These are phyloP conservation scores for Brachionus manjavacas DNA, from an alignment of 1,140 invertebrate species.

Conservation along the genomic window DNA sequence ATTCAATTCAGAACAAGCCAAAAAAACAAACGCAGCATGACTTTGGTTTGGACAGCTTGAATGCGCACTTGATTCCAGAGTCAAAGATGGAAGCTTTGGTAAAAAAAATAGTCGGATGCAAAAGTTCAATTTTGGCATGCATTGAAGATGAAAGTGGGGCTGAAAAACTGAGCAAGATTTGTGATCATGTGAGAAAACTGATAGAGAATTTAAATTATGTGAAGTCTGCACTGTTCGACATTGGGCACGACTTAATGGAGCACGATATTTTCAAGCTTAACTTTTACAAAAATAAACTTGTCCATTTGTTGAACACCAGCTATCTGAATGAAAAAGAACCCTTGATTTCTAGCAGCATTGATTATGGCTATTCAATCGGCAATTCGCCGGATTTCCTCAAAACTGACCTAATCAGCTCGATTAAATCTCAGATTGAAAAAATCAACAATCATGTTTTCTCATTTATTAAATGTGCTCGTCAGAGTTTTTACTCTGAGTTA, in stretches of 20 bases:
- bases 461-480: neutral
- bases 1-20: too few species aligned
- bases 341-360: neutral
- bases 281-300: neutral
- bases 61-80: neutral
- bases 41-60: neutral
- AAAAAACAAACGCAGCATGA: neutral
- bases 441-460: neutral
- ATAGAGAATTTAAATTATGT: neutral
- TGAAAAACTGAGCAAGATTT: neutral
- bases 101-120: neutral
- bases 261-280: neutral
- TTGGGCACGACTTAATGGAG: neutral
- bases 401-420: neutral
- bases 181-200: neutral
- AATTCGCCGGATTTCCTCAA: neutral
- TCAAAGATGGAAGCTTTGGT: neutral
- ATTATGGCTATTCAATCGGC: neutral
- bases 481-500: neutral
- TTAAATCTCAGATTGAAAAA: neutral
- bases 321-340: constrained; percentile 8
- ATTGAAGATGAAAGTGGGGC: neutral
- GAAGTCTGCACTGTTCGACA: neutral
- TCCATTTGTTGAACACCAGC: neutral
- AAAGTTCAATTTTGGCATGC: neutral